Conservation (phyloP, 2,797 vertebrate genomes). For the Thamnophis elegans region DNA sequence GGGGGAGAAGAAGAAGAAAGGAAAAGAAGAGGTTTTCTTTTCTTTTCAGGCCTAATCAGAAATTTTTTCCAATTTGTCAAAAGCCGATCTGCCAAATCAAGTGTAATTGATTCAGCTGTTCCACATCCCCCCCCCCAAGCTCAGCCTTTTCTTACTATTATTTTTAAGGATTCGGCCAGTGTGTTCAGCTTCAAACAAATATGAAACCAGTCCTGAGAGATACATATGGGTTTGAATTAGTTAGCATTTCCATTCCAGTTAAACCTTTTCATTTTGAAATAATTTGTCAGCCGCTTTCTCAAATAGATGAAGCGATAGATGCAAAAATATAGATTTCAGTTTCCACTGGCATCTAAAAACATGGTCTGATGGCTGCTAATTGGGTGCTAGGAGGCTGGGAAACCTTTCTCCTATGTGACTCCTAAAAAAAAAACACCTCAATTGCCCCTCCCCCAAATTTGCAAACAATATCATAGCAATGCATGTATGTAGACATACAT, state of each 20-base stretch:
- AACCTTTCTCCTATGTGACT: not conserved
- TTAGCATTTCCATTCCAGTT: conserved; percentile 79
- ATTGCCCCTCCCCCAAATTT: not conserved
- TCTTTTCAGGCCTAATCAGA: conserved; percentile 76
- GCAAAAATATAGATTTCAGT: not conserved
- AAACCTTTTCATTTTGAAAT: conserved; percentile 77
- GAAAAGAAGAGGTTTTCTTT: conserved; percentile 52
- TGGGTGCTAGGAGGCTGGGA: not conserved
- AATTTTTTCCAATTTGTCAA: conserved; percentile 79
- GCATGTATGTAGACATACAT: not conserved
- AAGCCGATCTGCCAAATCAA: conserved; percentile 84
- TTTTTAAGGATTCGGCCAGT: conserved; percentile 72
- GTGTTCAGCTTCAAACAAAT: conserved; percentile 78
- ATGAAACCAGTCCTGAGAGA: conserved; percentile 78
- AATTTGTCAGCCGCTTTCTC: conserved; percentile 57
- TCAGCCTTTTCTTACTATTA: not conserved
- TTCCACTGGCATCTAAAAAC: not conserved
- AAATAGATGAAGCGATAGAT: not conserved
- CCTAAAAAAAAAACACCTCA: not conserved
- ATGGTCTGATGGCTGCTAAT: too few species aligned
- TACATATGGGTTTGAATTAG: conserved; percentile 80
- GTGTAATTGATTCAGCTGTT: conserved; percentile 86
- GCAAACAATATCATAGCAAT: not conserved
- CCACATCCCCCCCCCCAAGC: not conserved
- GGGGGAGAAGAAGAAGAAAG: conserved; percentile 26